Percentiles rank a stretch among this genome's conserved stretches.
These are phyloP conservation scores for Chinchilla lanigera DNA, from an alignment of 2,113 vertebrate species.

Conservation along the genomic window DNA sequence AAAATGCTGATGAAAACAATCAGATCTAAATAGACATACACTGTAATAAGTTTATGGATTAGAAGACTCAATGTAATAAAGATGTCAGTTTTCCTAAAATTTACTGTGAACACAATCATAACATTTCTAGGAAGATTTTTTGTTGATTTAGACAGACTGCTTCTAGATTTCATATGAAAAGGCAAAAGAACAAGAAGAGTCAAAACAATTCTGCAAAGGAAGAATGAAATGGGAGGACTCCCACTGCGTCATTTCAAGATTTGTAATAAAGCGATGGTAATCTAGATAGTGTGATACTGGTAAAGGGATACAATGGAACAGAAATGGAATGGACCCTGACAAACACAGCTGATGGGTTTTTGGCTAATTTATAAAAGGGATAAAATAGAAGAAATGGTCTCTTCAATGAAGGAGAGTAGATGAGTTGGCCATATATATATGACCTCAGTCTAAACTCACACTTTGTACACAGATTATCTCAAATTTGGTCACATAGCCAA, in stretches of 20 bases:
- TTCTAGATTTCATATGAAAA: constrained; percentile 9
- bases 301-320: background rate
- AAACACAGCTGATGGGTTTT: background rate
- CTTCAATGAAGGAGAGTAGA: background rate
- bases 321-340: background rate
- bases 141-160: background rate
- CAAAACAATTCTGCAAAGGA: background rate
- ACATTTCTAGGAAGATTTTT: background rate
- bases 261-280: background rate
- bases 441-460: background rate
- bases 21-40: background rate
- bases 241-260: background rate
- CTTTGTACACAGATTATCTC: background rate
- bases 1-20: background rate
- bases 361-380: background rate
- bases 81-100: background rate
- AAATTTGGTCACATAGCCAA: background rate
- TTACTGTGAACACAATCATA: background rate
- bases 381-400: background rate
- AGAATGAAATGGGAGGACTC: background rate
- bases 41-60: background rate
- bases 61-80: background rate
- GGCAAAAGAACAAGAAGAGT: background rate
- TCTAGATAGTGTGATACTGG: background rate
- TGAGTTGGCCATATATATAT: background rate